These are phyloP conservation scores for Falcaria lacertinaria DNA, from an alignment of 2,888 invertebrate species.

Conservation along the genomic window DNA sequence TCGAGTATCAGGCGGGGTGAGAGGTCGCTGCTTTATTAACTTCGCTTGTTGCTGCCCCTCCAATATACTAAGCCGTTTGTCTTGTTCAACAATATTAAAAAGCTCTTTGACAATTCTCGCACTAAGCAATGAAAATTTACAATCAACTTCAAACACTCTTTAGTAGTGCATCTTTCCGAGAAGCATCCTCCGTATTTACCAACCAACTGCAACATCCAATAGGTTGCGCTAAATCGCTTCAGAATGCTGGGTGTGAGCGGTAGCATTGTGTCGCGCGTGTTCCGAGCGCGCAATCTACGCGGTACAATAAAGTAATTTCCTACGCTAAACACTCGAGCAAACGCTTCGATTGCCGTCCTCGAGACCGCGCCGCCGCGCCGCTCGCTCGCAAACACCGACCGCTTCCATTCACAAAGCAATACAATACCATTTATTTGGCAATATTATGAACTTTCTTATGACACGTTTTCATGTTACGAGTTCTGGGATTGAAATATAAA, in stretches of 20 bases:
- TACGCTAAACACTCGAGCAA: slow-evolving; percentile 42
- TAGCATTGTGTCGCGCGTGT: slow-evolving; percentile 14
- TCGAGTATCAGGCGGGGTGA: no score
- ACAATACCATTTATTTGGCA: background rate
- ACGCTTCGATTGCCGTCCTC: slow-evolving; percentile 9
- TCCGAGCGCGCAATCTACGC: slow-evolving; percentile 34
- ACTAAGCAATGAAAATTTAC: no score
- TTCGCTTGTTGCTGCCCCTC: no score
- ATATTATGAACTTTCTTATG: slow-evolving; percentile 3
- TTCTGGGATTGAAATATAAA: no score
- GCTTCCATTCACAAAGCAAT: background rate
- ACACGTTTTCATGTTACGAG: no score
- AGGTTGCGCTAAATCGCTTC: slow-evolving; percentile 20
- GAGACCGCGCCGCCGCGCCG: background rate
- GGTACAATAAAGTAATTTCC: slow-evolving; percentile 59
- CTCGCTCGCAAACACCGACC: background rate
- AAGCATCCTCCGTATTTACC: no score
- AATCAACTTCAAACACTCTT: no score
- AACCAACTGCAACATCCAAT: slow-evolving; percentile 6
- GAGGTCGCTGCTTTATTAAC: no score
- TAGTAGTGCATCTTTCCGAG: no score
- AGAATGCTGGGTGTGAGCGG: slow-evolving; percentile 17
- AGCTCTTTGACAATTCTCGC: no score
- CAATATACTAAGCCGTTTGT: no score
- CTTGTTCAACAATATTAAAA: no score